A percentile compares a stretch with the other conserved stretches of the same genome.
phyloP scores from a whole-genome alignment of 2,888 invertebrate genomes.

The Dinocampus coccinellae region DNA sequence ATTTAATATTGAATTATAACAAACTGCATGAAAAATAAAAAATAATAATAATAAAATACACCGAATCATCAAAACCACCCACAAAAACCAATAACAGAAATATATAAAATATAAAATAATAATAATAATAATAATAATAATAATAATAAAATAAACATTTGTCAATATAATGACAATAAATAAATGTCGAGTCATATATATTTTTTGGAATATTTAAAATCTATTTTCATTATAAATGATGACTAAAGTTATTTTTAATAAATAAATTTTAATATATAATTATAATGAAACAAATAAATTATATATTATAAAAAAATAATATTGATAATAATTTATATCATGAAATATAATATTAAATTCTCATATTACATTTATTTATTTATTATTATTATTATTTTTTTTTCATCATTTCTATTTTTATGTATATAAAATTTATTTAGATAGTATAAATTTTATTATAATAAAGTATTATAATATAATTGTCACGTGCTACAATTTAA shows the following conservation, averaged over 20 bases:
- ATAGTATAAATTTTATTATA: neutral
- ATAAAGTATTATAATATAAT: conserved; percentile 5
- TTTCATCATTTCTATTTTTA: no score
- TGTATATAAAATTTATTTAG: neutral
- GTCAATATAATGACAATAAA: neutral
- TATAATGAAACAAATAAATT: neutral
- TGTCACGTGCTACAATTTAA: neutral
- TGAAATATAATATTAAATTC: no score
- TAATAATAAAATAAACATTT: conserved; percentile 2
- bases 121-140: no score
- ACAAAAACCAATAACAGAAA: no score
- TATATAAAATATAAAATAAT: no score
- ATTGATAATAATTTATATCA: no score
- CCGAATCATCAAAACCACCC: neutral
- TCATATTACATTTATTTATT: neutral
- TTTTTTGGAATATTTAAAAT: neutral
- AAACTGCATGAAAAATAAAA: neutral
- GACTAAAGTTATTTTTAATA: neutral
- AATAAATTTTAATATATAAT: neutral
- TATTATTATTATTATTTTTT: neutral
- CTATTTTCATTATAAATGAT: neutral
- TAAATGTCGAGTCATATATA: neutral
- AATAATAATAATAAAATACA: no score
- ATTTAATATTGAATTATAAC: neutral
- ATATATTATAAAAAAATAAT: no score